Evolutionary conservation across 2,797 vertebrate species (phyloP), one percentile per base, ranked within the genome.

Genomic region (Simalia tracyae): DNA sequence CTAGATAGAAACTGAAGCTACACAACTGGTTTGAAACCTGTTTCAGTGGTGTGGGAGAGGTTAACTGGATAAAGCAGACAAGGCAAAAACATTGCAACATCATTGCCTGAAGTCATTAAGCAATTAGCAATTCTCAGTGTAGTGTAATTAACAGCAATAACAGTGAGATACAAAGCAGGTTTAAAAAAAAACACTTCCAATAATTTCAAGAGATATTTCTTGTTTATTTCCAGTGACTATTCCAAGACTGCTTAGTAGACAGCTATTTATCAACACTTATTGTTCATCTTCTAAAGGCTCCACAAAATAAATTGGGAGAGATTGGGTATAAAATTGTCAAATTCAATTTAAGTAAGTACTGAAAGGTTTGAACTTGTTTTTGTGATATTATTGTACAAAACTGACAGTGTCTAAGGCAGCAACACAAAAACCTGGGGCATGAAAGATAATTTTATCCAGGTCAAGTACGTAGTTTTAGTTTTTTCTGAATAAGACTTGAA

Each of bases 1-100:
- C 63, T 87, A 90, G 0, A 92, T 54, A 76, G 89, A 95, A 89
- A 90, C 14, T 84, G n/a, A 96, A 96, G 93, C 94, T 90, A 95
- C 94, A 95, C 86, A 97, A 97, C 96, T 94, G 93, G 97, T 97
- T 94, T 94, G 36, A 94, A 97, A 96, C 95, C 64, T 46, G 96
- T 94, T 94, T 72, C 59, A 86, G 24, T 0, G 94, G 94, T 93
- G 57, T 86, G 12, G 94, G 84, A 96, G 92, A 94, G 94, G 5
- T 60, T 94, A 95, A 92, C 76, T 54, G 86, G 89, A 85, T 61
- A 61, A 92, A 91, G 88, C 66, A 93, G 31, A 60, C 84, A 85
- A 85, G 81, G 81, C 87, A 91, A 86, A 63, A 95, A 95, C 36
- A 87, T 86, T 36, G 54, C 54, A 85, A 61, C 42, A 85, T 84